Conservation (phyloP, 2,113 vertebrate species). For the Chloroceryle aenea region DNA sequence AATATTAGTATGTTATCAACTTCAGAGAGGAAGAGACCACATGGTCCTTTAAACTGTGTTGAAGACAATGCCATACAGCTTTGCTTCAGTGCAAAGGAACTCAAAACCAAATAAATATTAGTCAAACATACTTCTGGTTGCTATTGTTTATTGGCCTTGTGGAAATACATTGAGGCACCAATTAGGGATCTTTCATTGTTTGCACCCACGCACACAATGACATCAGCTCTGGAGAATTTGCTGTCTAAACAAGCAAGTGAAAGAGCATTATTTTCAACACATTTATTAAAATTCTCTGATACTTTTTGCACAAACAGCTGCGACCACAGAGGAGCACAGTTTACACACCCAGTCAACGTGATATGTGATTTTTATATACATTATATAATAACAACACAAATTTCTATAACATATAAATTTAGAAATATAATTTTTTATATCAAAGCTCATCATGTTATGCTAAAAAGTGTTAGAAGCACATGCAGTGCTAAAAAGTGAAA, state of each 20-base stretch:
- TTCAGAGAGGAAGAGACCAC: neutral
- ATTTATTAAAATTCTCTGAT: neutral
- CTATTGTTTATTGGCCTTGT: slow-evolving; percentile 50
- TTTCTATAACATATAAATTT: neutral
- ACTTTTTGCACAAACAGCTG: slow-evolving; percentile 2
- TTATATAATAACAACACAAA: neutral
- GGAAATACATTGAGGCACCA: slow-evolving; percentile 57
- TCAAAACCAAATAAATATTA: slow-evolving; percentile 54
- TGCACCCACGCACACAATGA: slow-evolving; percentile 52
- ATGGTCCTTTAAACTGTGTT: neutral
- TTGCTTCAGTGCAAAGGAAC: slow-evolving; percentile 30
- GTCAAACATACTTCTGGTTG: slow-evolving; percentile 27
- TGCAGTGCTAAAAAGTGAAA: neutral
- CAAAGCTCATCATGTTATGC: neutral
- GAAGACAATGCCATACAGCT: slow-evolving; percentile 16
- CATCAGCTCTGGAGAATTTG: slow-evolving; percentile 47
- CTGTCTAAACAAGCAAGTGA: slow-evolving; percentile 43
- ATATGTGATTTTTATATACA: neutral
- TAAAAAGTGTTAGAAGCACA: neutral
- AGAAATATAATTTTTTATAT: neutral
- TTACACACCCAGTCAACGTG: neutral
- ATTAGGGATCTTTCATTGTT: slow-evolving; percentile 28
- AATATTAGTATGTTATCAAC: neutral
- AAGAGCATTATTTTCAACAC: slow-evolving; percentile 18
- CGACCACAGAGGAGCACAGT: neutral